Evolutionary conservation across 2,888 invertebrate genomes (phyloP).

Genomic region (Agonum fuliginosum): DNA sequence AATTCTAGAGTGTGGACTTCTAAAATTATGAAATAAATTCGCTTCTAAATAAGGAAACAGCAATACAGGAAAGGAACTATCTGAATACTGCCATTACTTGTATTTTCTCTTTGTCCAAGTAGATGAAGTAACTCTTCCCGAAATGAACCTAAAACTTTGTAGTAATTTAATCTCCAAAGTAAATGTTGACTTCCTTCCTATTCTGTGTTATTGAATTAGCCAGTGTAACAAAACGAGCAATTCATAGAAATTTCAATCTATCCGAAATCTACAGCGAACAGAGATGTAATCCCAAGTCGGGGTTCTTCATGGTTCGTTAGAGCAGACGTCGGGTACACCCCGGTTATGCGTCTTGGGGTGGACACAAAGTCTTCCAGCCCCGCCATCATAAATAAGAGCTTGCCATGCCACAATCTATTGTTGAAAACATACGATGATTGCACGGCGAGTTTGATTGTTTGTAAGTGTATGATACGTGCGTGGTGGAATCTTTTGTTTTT

Average conservation of each 20-base stretch:
- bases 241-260: constrained; percentile 46
- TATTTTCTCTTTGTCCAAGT: no score
- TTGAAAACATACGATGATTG: neutral
- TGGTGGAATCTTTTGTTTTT: constrained; percentile 24
- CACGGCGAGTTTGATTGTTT: neutral
- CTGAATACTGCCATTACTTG: no score
- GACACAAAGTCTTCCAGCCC: neutral
- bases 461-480: neutral
- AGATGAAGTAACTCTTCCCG: no score
- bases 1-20: no score
- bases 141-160: no score
- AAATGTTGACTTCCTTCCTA: no score
- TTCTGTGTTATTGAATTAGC: neutral
- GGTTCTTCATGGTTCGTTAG: constrained; percentile 49
- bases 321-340: constrained; percentile 45
- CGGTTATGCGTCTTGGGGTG: constrained; percentile 34
- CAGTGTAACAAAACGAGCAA: constrained; percentile 18
- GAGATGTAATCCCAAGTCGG: constrained; percentile 23
- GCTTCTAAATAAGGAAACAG: no score
- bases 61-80: no score
- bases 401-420: no score
- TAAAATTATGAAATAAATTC: no score
- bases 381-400: neutral
- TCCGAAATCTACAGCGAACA: neutral
- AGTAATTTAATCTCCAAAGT: no score